Evolutionary conservation across 1,140 invertebrate species (phyloP).

Genomic region (honey bee (Apis mellifera)): Amel_HAv3.1 CM009943.2:6802001-6802500

Average conservation of each 20-base stretch:
- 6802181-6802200: slow-evolving; percentile 19
- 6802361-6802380: slow-evolving; percentile 67
- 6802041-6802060: background rate
- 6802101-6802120: too few relatives aligned
- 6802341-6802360: slow-evolving; percentile 31
- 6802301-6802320: slow-evolving; percentile 36
- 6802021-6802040: background rate
- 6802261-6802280: slow-evolving; percentile 25
- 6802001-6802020: too few relatives aligned
- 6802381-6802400: slow-evolving; percentile 73
- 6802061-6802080: too few relatives aligned
- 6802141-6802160: slow-evolving; percentile 45
- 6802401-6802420: slow-evolving; percentile 70
- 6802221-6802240: slow-evolving; percentile 61
- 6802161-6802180: slow-evolving; percentile 36
- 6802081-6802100: too few relatives aligned
- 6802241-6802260: slow-evolving; percentile 64
- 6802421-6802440: slow-evolving; percentile 51
- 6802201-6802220: slow-evolving; percentile 10
- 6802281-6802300: slow-evolving; percentile 41
- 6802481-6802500: slow-evolving; percentile 24
- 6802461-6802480: background rate
- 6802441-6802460: slow-evolving; percentile 41
- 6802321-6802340: slow-evolving; percentile 33
- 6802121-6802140: too few relatives aligned